Base-by-base conservation (phyloP, 2,113 vertebrate species). In the Turnix velox region DNA sequence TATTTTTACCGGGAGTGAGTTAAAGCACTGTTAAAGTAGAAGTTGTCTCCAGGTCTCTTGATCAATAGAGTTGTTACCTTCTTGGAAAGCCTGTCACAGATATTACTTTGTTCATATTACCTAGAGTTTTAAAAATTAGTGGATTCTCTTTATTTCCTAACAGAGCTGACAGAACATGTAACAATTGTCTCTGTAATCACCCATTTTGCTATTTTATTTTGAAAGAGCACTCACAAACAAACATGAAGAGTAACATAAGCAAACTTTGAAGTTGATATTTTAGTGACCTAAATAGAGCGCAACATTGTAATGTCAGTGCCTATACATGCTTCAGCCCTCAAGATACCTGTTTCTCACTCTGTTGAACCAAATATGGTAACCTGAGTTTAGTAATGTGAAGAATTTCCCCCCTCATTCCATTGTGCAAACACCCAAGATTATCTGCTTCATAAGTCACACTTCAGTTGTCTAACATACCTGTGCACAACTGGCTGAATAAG, bases 281-380 rank as follows among this genome's bases (percentile, higher is more conserved):
- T 33, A 48, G 33, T 79, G 85, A 90, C 49, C 31, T 45, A 11
- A 67, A 27, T 2, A 43, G 19, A 49, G n/a, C 42, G 58, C 37
- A 85, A 33, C 31, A 27, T 43, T 73, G 45, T 85, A 68, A 85
- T 90, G 58, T 63, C 57, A 57, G 30, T 85, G 58, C 63, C 87
- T 48, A 40, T 10, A 25, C 7, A 4, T 85, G 57, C 62, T 65
- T 91, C 66, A 37, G 62, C 66, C 66, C 48, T 72, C 48, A 18
- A 63, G 57, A 40, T 79, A 45, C 5, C 17, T 2, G 10, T 63
- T 87, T 87, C 74, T 76, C 45, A 27, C 31, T 55, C 24, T 35
- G 9, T 62, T 87, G 71, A 48, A 63, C 10, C 30, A 71, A 72
- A 62, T 40, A 24, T 33, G 12, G 8, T 68, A 20, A 68, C 55